Conservation (phyloP, 1,140 invertebrate genomes). For the Dendrolimus punctatus region DNA sequence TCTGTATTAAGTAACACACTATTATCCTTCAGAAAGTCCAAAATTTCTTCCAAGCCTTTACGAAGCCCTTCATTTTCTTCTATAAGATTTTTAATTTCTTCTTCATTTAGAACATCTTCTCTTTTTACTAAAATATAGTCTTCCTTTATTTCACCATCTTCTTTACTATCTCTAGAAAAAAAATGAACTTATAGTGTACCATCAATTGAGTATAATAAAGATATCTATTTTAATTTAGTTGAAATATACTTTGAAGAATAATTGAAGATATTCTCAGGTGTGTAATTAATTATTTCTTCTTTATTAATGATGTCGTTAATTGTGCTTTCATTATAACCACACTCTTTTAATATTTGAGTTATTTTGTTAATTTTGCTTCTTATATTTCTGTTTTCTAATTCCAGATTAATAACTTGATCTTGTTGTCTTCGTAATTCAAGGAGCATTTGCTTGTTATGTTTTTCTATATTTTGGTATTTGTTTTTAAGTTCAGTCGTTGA, state of each 20-base stretch:
- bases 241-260: no score
- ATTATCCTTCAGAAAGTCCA: conserved; percentile 56
- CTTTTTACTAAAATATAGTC: neutral
- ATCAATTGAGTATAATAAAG: no score
- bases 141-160: no score
- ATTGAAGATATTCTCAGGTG: no score
- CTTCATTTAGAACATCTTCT: neutral
- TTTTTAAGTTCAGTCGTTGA: conserved; percentile 64
- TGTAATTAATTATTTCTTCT: no score
- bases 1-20: conserved; percentile 29
- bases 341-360: conserved; percentile 17
- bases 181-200: no score
- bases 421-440: conserved; percentile 67
- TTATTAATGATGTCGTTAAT: conserved; percentile 11
- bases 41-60: conserved; percentile 75
- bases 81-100: conserved; percentile 54
- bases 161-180: no score
- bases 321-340: conserved; percentile 14
- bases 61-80: conserved; percentile 82
- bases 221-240: no score
- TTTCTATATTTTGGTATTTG: conserved; percentile 70
- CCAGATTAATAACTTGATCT: conserved; percentile 38
- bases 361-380: conserved; percentile 24
- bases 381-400: conserved; percentile 40
- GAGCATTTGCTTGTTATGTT: conserved; percentile 68